phyloP scores from a whole-genome alignment of 2,888 invertebrate species.

The Muschampia plurimacula region DNA sequence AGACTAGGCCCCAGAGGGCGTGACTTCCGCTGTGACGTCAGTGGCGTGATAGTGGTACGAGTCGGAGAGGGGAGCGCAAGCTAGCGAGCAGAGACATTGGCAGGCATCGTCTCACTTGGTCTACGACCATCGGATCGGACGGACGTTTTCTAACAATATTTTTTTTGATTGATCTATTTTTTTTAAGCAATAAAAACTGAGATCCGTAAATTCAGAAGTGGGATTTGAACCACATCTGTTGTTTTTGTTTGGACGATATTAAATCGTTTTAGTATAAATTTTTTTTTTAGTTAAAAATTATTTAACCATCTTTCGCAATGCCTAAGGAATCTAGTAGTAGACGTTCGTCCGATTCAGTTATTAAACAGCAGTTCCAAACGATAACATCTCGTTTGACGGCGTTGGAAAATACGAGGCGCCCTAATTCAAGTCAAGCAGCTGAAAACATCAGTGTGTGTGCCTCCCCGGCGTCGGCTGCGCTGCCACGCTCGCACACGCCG shows the following conservation, averaged over 20 bases:
- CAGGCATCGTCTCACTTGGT: no score
- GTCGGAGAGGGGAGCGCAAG: no score
- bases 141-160: no score
- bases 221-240: neutral
- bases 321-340: neutral
- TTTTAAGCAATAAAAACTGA: no score
- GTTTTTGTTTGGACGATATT: neutral
- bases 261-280: neutral
- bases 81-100: no score
- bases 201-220: neutral
- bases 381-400: slow-evolving; percentile 4
- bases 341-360: neutral
- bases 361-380: neutral
- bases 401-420: neutral
- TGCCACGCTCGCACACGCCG: neutral
- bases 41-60: no score
- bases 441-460: neutral
- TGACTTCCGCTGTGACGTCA: no score
- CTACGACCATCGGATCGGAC: no score
- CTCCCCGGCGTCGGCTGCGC: neutral
- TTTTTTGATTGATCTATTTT: no score
- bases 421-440: neutral
- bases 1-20: no score
- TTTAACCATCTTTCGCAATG: neutral
- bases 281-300: neutral